Conservation (phyloP, 2,888 invertebrate species). For the Chironomus riparius region DNA sequence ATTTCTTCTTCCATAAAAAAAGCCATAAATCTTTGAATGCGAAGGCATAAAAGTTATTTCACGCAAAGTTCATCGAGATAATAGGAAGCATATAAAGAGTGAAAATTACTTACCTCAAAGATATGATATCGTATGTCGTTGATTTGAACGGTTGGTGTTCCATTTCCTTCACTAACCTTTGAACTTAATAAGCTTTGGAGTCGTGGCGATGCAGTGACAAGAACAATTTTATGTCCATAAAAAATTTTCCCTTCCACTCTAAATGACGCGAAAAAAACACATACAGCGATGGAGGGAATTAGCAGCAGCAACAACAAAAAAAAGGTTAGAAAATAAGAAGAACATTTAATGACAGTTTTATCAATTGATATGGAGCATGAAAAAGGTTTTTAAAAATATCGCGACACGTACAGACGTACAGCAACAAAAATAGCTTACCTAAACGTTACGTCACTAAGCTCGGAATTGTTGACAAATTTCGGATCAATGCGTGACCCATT, state of each 20-base stretch:
- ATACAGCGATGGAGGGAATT: background rate
- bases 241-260: conserved; percentile 83
- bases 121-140: conserved; percentile 88
- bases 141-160: conserved; percentile 76
- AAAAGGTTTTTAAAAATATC: too few relatives aligned
- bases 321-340: background rate
- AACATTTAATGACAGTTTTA: too few relatives aligned
- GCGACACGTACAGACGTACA: too few relatives aligned
- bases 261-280: conserved; percentile 28
- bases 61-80: too few relatives aligned
- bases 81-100: background rate
- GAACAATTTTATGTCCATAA: conserved; percentile 88
- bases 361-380: too few relatives aligned
- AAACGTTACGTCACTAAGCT: conserved; percentile 85
- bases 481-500: conserved; percentile 76
- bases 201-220: conserved; percentile 81
- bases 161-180: conserved; percentile 58
- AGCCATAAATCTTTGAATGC: background rate
- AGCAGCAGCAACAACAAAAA: background rate
- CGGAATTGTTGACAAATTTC: conserved; percentile 88
- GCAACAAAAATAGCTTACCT: conserved; percentile 39
- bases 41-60: background rate
- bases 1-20: background rate
- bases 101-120: conserved; percentile 59
- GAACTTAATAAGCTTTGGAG: conserved; percentile 78